A percentile compares a stretch with the other conserved stretches of the same genome.
These are phyloP conservation scores for Aphelenchoides avenae DNA, from an alignment of 1,140 invertebrate species.

Conservation along the genomic window DNA sequence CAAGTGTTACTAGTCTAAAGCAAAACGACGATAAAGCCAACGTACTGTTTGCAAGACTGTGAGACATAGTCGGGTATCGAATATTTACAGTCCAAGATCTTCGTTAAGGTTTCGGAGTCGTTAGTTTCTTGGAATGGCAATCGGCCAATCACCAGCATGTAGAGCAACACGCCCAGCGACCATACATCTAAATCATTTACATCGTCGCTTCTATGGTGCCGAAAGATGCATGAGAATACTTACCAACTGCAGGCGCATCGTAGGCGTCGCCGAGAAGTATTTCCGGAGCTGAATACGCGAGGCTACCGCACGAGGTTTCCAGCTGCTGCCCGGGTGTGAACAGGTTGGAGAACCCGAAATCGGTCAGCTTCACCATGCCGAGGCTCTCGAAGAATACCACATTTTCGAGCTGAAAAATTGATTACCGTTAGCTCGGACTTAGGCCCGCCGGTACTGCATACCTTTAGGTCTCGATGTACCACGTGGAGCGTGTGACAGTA, in stretches of 20 bases:
- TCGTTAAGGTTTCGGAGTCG: conserved; percentile 95
- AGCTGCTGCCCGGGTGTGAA: conserved; percentile 88
- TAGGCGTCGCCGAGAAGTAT: conserved; percentile 82
- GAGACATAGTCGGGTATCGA: conserved; percentile 82
- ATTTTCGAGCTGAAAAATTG: conserved; percentile 91
- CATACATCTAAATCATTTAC: conserved; percentile 89
- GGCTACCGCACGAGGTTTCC: conserved; percentile 95
- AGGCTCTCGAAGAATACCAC: conserved; percentile 97
- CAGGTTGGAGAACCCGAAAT: conserved; percentile 93
- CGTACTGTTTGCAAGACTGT: conserved; percentile 74
- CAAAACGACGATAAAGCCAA: conserved; percentile 1
- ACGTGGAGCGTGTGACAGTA: conserved; percentile 94
- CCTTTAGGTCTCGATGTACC: conserved; percentile 75
- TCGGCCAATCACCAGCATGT: conserved; percentile 93
- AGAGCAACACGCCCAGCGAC: conserved; percentile 95
- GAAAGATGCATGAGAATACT: no score
- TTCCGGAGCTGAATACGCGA: conserved; percentile 98
- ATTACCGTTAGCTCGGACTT: no score
- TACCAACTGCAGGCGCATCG: conserved; percentile 63
- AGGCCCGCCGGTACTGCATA: no score
- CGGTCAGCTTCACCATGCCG: conserved; percentile 94
- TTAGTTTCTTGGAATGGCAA: conserved; percentile 99
- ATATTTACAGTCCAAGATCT: conserved; percentile 99
- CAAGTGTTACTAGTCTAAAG: no score
- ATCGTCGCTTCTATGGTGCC: no score